Evolutionary conservation across 2,797 vertebrate genomes (phyloP), one percentile per base, ranked within the genome.

Genomic region (Peromyscus nudipes): DNA sequence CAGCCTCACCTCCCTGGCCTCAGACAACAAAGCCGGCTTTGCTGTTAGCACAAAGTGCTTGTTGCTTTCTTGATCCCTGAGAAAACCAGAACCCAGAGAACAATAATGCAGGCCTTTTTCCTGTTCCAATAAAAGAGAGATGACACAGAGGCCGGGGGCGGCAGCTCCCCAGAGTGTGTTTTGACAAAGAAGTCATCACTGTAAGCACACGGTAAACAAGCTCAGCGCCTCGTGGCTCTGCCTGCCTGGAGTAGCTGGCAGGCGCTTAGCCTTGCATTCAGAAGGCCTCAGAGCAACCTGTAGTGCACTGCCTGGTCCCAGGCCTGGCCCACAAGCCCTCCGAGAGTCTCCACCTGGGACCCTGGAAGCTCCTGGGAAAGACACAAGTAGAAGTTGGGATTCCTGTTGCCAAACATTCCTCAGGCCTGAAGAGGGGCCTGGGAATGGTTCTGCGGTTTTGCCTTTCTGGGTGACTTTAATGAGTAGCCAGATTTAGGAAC

Each of bases 1-100:
- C 82, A 93, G 46, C 92, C 87, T 96, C 49, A 97, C 95, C 95
- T 97, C 87, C 80, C 46, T 43, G 92, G 95, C 76, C 89, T 95
- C 98, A 96, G 98, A 98, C 97, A 98, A 97, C 98, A 98, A 97
- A 97, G 97, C 94, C 37, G 31, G 62, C 96, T 97, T 98, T 97
- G 97, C 96, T 97, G 7, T 83, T 76, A 86, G 46, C 79, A 95
- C 96, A 98, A 57, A 97, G 93, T 96, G 83, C 94, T 91, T 84
- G 71, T 92, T 97, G 97, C 97, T 96, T 67, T 95, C 95, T 94
- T 95, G 94, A 94, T 96, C 80, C 97, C 87, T 97, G 97, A 97
- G 97, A 97, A 97, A 96, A 95, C 14, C 3, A 65, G 89, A 55
- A 94, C n/a, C 92, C 87, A 71, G 76, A 89, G 92, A 95, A 95